These are phyloP conservation scores for Epinephelus coioides DNA, from an alignment of 2,797 vertebrate genomes.

Conservation along the genomic window DNA sequence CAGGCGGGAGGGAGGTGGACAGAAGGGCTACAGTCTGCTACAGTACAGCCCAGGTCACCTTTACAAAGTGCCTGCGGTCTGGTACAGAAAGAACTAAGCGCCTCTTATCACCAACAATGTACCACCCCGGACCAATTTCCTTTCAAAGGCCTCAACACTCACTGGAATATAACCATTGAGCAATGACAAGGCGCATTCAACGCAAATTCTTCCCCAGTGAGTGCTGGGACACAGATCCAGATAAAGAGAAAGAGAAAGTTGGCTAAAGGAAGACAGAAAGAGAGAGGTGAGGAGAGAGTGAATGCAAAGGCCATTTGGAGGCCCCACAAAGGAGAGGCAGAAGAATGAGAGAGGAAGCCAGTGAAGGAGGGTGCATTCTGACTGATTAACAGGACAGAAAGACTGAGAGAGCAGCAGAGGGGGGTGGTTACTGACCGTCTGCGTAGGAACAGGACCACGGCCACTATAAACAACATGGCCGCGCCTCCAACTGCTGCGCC, in stretches of 20 bases:
- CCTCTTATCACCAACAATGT: constrained; percentile 84
- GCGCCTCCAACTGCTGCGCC: constrained; percentile 76
- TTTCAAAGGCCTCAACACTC: constrained; percentile 76
- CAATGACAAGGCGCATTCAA: constrained; percentile 79
- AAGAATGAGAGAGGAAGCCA: constrained; percentile 74
- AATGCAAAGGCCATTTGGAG: constrained; percentile 77
- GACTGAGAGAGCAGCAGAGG: constrained; percentile 13
- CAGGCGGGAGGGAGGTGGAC: constrained; percentile 66
- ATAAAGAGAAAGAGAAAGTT: constrained; percentile 74
- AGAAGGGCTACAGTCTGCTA: constrained; percentile 58
- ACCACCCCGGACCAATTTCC: constrained; percentile 77
- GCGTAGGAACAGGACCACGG: constrained; percentile 83
- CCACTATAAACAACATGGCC: constrained; percentile 83
- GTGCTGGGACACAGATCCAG: constrained; percentile 75
- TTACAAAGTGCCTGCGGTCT: constrained; percentile 73
- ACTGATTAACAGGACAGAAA: constrained; percentile 44
- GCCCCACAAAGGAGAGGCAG: constrained; percentile 71
- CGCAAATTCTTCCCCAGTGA: constrained; percentile 75
- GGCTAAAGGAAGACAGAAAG: constrained; percentile 65
- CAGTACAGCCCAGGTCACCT: constrained; percentile 75
- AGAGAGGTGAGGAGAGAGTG: constrained; percentile 68
- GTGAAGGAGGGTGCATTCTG: constrained; percentile 50
- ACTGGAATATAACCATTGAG: constrained; percentile 75
- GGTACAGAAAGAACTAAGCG: constrained; percentile 70
- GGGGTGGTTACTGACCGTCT: constrained; percentile 83